Evolutionary conservation across 2,113 vertebrate species (phyloP).

Genomic region (Dinomys branickii): DNA sequence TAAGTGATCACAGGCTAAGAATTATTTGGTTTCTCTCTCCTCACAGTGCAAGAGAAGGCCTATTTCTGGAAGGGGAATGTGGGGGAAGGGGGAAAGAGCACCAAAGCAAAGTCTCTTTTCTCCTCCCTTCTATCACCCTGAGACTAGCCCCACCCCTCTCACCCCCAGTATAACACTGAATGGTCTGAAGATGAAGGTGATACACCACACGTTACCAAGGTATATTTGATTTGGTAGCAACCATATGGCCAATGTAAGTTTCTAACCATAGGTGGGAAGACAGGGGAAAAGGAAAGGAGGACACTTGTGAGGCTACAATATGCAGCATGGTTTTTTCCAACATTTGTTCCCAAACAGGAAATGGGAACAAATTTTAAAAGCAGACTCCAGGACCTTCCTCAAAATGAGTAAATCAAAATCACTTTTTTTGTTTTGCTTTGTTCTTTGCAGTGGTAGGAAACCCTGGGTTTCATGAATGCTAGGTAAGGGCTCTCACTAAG

Average conservation of each 20-base stretch:
- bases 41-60: background rate
- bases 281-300: background rate
- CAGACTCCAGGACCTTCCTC: background rate
- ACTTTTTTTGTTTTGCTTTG: background rate
- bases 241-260: background rate
- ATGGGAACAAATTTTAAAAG: background rate
- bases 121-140: background rate
- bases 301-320: background rate
- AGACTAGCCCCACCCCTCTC: background rate
- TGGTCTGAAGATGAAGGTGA: background rate
- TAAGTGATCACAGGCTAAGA: background rate
- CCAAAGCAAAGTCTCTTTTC: background rate
- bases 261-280: background rate
- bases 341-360: background rate
- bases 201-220: background rate
- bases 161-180: background rate
- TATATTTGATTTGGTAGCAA: background rate
- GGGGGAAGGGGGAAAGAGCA: background rate
- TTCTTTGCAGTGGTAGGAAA: background rate
- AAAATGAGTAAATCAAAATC: background rate
- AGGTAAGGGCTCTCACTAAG: background rate
- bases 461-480: background rate
- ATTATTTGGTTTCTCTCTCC: background rate
- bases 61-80: background rate
- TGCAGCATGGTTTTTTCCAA: background rate